Evolutionary conservation across 2,888 invertebrate species (phyloP), one percentile per base, ranked within the genome.

Genomic region (Apoda limacodes): DNA sequence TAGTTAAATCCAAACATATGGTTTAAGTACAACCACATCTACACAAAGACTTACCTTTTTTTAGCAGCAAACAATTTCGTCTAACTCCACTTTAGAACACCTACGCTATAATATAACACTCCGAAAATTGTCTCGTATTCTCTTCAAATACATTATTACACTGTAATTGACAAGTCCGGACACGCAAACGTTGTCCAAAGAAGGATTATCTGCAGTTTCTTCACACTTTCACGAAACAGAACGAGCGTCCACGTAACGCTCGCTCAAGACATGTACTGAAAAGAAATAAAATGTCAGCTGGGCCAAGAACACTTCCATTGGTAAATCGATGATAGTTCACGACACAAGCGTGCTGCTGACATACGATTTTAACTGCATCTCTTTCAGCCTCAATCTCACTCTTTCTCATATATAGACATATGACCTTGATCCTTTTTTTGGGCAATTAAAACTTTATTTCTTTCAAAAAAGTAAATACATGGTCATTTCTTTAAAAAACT

Each of bases 61-160:
- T 48, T 49, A 54, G 54, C 57, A 58, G 65, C 68, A 64, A 66
- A 67, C 67, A 48, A 50, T 48, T 48, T 54, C 60, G 67, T 60
- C 66, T 47, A 42, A 63, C 76, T 70, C 76, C 75, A 65, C 61
- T 55, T 42, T 39, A 47, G 49, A 62, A 63, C 68, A 71, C 74
- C 67, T 62, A 57, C 78, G 81, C 80, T 81, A 81, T 81, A 81
- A 81, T 64, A 81, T 81, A 55, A 81, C 81, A 78, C 78, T 81
- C 46, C 64, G 67, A 53, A 60, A 68, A 61, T 70, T 61, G 71
- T 74, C 66, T 72, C 71, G 74, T 80, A 75, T 81, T 75, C 78
- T 72, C 69, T 72, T 80, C 63, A 68, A 69, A 81, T 75, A 70
- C 81, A 81, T 81, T 76, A 76, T 78, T 74, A 75, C 72, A 78